These are phyloP conservation scores for Botia kubotai DNA, from an alignment of 2,797 vertebrate species.

Conservation along the genomic window DNA sequence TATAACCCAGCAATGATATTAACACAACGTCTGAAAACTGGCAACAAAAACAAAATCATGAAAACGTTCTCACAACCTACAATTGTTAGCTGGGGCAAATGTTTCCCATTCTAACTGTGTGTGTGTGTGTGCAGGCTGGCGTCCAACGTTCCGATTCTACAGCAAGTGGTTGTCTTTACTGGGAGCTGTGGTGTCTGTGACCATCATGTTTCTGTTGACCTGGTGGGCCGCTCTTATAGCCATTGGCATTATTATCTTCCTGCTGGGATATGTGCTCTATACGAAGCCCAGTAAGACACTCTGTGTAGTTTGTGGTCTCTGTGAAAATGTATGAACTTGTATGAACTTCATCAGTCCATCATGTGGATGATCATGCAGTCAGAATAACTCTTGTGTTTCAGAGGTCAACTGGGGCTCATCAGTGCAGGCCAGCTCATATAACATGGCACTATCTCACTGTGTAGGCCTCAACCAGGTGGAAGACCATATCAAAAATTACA, in stretches of 20 bases:
- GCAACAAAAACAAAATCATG: too few relatives aligned
- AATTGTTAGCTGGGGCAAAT: neutral
- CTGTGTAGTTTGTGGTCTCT: neutral
- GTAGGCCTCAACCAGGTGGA: slow-evolving; percentile 89
- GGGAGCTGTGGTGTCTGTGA: slow-evolving; percentile 81
- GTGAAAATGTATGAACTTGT: too few relatives aligned
- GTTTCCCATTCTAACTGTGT: neutral
- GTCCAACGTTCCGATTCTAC: slow-evolving; percentile 92
- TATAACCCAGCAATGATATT: too few relatives aligned
- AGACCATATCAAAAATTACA: slow-evolving; percentile 97
- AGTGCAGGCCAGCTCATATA: slow-evolving; percentile 92
- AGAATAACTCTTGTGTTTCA: slow-evolving; percentile 58
- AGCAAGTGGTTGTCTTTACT: slow-evolving; percentile 93
- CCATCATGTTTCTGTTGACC: slow-evolving; percentile 96
- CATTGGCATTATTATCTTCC: slow-evolving; percentile 85
- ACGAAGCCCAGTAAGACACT: slow-evolving; percentile 86
- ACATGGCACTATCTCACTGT: slow-evolving; percentile 87
- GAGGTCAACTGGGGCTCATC: slow-evolving; percentile 98
- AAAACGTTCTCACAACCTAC: too few relatives aligned
- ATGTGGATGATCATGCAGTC: neutral
- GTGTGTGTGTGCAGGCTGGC: slow-evolving; percentile 86
- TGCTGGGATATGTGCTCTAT: slow-evolving; percentile 91
- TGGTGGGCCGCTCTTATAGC: slow-evolving; percentile 97
- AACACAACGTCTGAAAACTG: too few relatives aligned
- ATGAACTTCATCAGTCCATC: neutral